Base-by-base conservation (phyloP, 2,888 invertebrate species). In the Caenorhabditis sp. region DNA sequence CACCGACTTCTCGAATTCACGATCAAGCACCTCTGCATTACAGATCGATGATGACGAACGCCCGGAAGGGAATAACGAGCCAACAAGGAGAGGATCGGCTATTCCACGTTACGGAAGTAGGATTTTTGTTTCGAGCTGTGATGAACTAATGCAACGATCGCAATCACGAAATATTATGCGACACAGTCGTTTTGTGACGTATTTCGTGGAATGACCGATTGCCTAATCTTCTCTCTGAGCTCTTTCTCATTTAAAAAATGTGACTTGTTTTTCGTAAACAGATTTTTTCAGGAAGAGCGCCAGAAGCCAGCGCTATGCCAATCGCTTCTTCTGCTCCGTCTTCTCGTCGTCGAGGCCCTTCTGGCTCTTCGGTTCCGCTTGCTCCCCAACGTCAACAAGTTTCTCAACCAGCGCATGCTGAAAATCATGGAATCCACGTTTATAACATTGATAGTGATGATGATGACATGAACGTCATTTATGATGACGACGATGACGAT, bases 401-500 rank as follows among this genome's bases (percentile, higher is more conserved):
- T n/a, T n/a, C n/a, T n/a, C n/a, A n/a, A n/a, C n/a, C n/a, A n/a
- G n/a, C n/a, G n/a, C 15, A 50, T 2, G 7, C 4, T 27, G 20
- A n/a, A 13, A 27, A 22, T 37, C 22, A 32, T 20, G 35, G 35
- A 4, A 20, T n/a, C 2, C 15, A 17, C 13, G 37, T 20, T 24
- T 15, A 11, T 24, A 15, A 43, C 7, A 27, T 50, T n/a, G 66
- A 48, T 17, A 65, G 52, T 35, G 75, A 75, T 13, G 70, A 75
- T 15, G 76, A 76, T 32, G 76, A 63, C n/a, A 37, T 46, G 55
- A 15, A 30, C 8, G 39, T 52, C 13, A 35, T 22, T 9, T 61
- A 58, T 17, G 68, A 73, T 30, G 70, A 65, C 43, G 50, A 53
- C 15, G 70, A 58, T 9, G 62, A 73, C 11, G 50, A 59, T 22